A percentile compares a stretch with the other conserved stretches of the same genome.
Conservation (phyloP, 2,888 invertebrate species). For the Pheosia gnoma region DNA sequence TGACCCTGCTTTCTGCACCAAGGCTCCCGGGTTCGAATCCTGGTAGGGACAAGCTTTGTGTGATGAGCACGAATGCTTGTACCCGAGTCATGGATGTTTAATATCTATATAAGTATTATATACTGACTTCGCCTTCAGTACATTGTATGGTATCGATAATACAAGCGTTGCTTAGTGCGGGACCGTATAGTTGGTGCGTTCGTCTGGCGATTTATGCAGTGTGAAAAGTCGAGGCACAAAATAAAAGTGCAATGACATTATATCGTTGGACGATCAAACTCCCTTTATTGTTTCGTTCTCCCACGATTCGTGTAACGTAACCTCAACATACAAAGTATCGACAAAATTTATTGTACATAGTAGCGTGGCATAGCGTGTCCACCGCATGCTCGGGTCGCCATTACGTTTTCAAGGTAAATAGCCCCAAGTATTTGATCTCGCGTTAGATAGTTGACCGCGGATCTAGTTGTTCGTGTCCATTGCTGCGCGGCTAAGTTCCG, state of each 20-base stretch:
- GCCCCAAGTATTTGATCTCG: slow-evolving; percentile 59
- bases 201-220: too few species aligned
- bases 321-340: background rate
- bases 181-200: too few species aligned
- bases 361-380: slow-evolving; percentile 44
- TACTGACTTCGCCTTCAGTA: too few species aligned
- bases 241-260: slow-evolving; percentile 13
- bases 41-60: too few species aligned
- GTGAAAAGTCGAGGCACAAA: background rate
- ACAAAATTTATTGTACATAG: slow-evolving; percentile 9
- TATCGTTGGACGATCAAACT: slow-evolving; percentile 3
- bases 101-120: too few species aligned
- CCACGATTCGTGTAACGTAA: background rate
- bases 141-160: too few species aligned
- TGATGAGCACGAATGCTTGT: too few species aligned
- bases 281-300: background rate
- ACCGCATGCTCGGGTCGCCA: slow-evolving; percentile 31
- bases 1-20: too few species aligned
- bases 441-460: slow-evolving; percentile 59
- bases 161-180: too few species aligned
- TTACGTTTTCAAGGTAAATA: slow-evolving; percentile 62
- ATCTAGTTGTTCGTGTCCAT: slow-evolving; percentile 51
- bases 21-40: too few species aligned
- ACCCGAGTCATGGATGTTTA: too few species aligned
- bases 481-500: slow-evolving; percentile 30